phyloP scores from a whole-genome alignment of 2,113 vertebrate species.

The Argyrosomus japonicus region DNA sequence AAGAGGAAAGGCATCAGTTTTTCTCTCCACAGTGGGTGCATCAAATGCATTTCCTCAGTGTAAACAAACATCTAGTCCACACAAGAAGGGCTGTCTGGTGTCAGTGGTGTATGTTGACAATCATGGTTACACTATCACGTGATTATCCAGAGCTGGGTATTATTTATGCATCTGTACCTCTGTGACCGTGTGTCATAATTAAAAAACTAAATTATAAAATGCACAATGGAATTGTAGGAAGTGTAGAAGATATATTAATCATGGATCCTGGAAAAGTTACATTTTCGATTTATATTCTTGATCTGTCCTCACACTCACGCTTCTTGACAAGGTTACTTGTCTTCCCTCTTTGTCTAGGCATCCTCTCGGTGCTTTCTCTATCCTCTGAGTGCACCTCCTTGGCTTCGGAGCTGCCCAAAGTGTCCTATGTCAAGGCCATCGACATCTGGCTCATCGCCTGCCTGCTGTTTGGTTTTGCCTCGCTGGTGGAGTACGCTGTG shows the following conservation, averaged over 20 bases:
- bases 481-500: slow-evolving; percentile 96
- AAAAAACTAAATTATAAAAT: too few relatives aligned
- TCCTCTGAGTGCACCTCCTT: slow-evolving; percentile 98
- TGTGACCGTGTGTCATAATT: too few relatives aligned
- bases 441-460: slow-evolving; percentile 99
- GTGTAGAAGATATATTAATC: too few relatives aligned
- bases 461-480: slow-evolving; percentile 98
- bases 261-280: neutral
- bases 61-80: neutral
- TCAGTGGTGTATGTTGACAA: neutral
- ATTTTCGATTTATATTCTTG: neutral
- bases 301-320: neutral
- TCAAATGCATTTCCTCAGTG: neutral
- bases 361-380: slow-evolving; percentile 98
- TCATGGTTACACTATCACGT: neutral
- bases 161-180: too few relatives aligned
- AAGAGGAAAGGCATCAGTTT: neutral
- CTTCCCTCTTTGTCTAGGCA: slow-evolving; percentile 83
- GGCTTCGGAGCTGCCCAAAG: slow-evolving; percentile 96
- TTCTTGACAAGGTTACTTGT: slow-evolving; percentile 34
- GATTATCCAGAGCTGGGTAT: neutral
- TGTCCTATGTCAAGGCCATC: slow-evolving; percentile 98
- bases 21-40: neutral
- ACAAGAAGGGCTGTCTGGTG: neutral
- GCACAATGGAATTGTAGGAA: too few relatives aligned